Percentiles rank a stretch among this genome's conserved stretches.
Conservation (phyloP, 1,140 invertebrate genomes). For the Lithobius niger region DNA sequence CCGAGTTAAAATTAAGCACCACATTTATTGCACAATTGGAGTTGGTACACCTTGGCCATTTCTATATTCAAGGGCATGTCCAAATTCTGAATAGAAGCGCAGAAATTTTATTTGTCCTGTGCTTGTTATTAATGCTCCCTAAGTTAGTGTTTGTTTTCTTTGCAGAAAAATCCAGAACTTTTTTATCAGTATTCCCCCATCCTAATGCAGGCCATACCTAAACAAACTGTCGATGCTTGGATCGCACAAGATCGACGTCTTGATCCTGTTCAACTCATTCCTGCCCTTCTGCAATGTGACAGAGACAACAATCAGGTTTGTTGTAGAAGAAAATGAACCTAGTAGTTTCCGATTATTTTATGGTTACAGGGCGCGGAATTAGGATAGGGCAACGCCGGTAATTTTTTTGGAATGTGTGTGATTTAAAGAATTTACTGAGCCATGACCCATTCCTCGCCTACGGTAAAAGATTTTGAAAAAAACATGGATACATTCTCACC, state of each 20-base stretch:
- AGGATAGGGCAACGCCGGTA: background rate
- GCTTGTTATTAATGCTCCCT: background rate
- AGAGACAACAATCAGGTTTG: background rate
- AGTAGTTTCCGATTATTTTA: background rate
- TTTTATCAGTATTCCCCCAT: constrained; percentile 80
- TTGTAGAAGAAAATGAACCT: too few species aligned
- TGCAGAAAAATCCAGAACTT: constrained; percentile 52
- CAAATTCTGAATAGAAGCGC: background rate
- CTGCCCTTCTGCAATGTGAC: constrained; percentile 37
- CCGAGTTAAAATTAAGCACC: too few species aligned
- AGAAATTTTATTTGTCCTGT: background rate
- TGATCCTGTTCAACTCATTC: constrained; percentile 63
- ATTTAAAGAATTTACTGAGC: too few species aligned
- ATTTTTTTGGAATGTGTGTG: too few species aligned
- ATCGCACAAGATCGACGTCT: constrained; percentile 59
- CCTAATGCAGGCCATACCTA: constrained; percentile 67
- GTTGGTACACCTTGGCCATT: too few species aligned
- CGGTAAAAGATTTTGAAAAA: too few species aligned
- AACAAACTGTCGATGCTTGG: constrained; percentile 61
- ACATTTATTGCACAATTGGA: too few species aligned
- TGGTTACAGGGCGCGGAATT: background rate
- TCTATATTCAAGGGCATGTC: background rate
- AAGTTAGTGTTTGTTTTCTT: background rate
- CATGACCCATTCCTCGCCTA: too few species aligned
- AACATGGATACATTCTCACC: too few species aligned